Evolutionary conservation across 2,888 invertebrate species (phyloP).

Genomic region (Ephialtes manifestator): DNA sequence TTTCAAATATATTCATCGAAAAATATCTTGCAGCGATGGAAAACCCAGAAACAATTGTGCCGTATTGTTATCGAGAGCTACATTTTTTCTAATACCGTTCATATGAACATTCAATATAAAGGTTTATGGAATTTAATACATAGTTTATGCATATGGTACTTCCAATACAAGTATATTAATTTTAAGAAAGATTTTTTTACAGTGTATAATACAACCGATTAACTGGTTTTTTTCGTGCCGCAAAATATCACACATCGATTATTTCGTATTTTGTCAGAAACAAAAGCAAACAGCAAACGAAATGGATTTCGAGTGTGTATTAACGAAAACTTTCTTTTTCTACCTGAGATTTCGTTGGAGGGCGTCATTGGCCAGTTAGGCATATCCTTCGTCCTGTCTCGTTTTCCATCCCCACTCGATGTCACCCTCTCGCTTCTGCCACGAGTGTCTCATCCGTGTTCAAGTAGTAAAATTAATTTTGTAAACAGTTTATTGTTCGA

Average conservation of each 20-base stretch:
- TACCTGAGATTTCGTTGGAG: conserved; percentile 53
- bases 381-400: conserved; percentile 10
- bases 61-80: too few relatives aligned
- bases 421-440: conserved; percentile 48
- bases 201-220: too few relatives aligned
- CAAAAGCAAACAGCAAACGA: background rate
- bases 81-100: too few relatives aligned
- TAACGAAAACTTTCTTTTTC: conserved; percentile 67
- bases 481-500: conserved; percentile 82
- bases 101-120: too few relatives aligned
- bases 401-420: conserved; percentile 30
- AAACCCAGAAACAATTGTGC: too few relatives aligned
- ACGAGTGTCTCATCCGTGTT: conserved; percentile 60
- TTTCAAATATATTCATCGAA: too few relatives aligned
- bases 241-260: background rate
- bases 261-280: conserved; percentile 1
- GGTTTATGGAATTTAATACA: too few relatives aligned
- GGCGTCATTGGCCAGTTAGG: conserved; percentile 10
- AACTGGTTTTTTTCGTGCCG: background rate
- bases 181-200: too few relatives aligned
- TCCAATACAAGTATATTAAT: too few relatives aligned
- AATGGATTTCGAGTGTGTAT: conserved; percentile 17
- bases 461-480: conserved; percentile 82
- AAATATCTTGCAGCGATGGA: too few relatives aligned
- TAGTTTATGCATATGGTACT: too few relatives aligned